phyloP scores from a whole-genome alignment of 2,797 vertebrate genomes.

The Hafferia zeledoni region DNA sequence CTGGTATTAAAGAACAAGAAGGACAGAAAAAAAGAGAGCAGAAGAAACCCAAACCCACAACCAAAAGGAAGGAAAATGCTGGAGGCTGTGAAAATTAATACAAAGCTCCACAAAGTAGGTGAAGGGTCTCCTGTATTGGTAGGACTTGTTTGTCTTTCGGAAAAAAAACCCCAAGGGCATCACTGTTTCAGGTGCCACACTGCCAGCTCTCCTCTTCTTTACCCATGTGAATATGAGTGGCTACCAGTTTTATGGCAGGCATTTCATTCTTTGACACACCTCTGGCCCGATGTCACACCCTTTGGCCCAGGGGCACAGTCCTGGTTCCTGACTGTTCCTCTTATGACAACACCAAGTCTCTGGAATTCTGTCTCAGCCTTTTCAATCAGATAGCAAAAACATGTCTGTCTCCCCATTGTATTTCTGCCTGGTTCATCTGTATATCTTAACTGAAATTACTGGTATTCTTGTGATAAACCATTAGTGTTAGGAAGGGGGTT shows the following conservation, averaged over 20 bases:
- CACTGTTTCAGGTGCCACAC: background rate
- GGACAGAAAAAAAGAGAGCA: background rate
- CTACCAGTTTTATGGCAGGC: constrained; percentile 26
- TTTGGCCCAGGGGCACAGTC: constrained; percentile 22
- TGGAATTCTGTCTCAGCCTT: constrained; percentile 74
- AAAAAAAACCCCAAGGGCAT: background rate
- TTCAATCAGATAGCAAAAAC: constrained; percentile 84
- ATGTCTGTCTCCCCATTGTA: constrained; percentile 54
- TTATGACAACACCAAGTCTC: constrained; percentile 48
- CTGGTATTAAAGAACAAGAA: constrained; percentile 47
- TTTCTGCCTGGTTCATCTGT: constrained; percentile 41
- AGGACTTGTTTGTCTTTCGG: background rate
- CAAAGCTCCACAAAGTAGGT: background rate
- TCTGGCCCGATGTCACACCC: constrained; percentile 53
- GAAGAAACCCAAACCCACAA: background rate
- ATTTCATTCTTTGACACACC: constrained; percentile 36
- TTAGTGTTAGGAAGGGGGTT: constrained; percentile 57
- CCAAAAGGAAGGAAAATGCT: constrained; percentile 41
- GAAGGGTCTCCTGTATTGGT: background rate
- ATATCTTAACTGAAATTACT: constrained; percentile 52
- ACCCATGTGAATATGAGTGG: constrained; percentile 6
- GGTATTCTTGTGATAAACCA: constrained; percentile 73
- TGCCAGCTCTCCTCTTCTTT: background rate
- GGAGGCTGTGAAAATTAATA: constrained; percentile 38
- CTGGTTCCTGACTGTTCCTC: constrained; percentile 43